A percentile compares a stretch with the other conserved stretches of the same genome.
Evolutionary conservation across 2,888 invertebrate genomes (phyloP).

Genomic region (Epistrophe eligans): DNA sequence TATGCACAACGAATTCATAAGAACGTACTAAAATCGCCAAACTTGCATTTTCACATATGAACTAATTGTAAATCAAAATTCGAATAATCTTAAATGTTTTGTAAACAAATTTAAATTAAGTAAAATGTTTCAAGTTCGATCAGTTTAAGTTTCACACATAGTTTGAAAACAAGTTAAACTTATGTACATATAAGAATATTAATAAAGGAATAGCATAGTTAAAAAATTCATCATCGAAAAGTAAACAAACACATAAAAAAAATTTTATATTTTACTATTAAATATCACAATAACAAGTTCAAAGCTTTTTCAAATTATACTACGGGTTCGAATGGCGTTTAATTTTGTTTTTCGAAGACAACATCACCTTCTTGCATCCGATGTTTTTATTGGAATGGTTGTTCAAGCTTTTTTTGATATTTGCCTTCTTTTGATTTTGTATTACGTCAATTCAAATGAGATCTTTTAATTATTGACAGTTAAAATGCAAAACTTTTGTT

Average conservation of each 20-base stretch:
- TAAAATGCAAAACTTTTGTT: slow-evolving; percentile 15
- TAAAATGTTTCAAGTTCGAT: not conserved
- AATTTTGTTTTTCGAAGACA: not conserved
- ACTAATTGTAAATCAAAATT: not conserved
- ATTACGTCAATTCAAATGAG: slow-evolving; percentile 65
- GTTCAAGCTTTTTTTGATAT: slow-evolving; percentile 24
- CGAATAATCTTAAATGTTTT: not conserved
- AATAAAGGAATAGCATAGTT: not conserved
- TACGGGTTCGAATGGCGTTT: slow-evolving; percentile 2
- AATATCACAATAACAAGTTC: slow-evolving; percentile 11
- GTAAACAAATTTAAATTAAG: not conserved
- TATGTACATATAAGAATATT: not conserved
- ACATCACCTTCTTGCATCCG: slow-evolving; percentile 24
- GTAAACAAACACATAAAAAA: slow-evolving; percentile 6
- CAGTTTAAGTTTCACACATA: not conserved
- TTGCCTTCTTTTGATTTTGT: slow-evolving; percentile 19
- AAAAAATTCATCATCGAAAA: not conserved
- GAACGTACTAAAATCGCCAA: not conserved
- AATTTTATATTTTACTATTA: not conserved
- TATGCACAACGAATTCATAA: not conserved
- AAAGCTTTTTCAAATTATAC: not conserved
- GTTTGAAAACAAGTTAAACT: slow-evolving; percentile 8
- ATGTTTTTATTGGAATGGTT: slow-evolving; percentile 30
- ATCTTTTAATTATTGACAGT: slow-evolving; percentile 13
- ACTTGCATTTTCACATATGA: not conserved